These are phyloP conservation scores for Empis stercorea DNA, from an alignment of 2,888 invertebrate species.

Conservation along the genomic window DNA sequence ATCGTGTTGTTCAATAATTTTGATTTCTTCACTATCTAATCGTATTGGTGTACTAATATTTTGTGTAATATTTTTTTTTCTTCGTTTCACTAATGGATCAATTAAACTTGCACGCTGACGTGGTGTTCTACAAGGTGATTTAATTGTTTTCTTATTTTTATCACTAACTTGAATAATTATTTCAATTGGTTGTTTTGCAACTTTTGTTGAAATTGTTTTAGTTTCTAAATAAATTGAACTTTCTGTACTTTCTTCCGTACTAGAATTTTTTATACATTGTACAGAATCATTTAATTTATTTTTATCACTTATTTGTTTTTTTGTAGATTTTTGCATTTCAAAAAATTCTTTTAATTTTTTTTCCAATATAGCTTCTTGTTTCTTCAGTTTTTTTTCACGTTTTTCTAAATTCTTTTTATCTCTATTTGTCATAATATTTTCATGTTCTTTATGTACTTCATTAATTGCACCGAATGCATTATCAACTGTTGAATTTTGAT, in stretches of 20 bases:
- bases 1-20: background rate
- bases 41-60: background rate
- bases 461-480: conserved; percentile 18
- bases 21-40: background rate
- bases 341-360: conserved; percentile 20
- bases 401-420: conserved; percentile 11
- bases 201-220: conserved; percentile 4
- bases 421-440: conserved; percentile 16
- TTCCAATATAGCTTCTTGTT: conserved; percentile 24
- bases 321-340: conserved; percentile 14
- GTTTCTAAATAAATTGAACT: conserved; percentile 2
- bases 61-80: conserved; percentile 1
- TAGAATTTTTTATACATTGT: conserved; percentile 6
- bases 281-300: conserved; percentile 4
- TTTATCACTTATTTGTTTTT: background rate
- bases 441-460: conserved; percentile 23
- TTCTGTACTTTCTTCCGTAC: conserved; percentile 2
- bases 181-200: conserved; percentile 18
- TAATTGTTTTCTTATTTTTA: conserved; percentile 16
- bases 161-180: conserved; percentile 27
- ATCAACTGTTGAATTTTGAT: background rate
- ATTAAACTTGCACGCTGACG: background rate
- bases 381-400: conserved; percentile 22
- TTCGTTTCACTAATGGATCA: conserved; percentile 1
- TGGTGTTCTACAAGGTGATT: conserved; percentile 4